Evolutionary conservation across 23 tunicate genomes (phyloP).

Genomic region (Trididemnum nubilum): DNA sequence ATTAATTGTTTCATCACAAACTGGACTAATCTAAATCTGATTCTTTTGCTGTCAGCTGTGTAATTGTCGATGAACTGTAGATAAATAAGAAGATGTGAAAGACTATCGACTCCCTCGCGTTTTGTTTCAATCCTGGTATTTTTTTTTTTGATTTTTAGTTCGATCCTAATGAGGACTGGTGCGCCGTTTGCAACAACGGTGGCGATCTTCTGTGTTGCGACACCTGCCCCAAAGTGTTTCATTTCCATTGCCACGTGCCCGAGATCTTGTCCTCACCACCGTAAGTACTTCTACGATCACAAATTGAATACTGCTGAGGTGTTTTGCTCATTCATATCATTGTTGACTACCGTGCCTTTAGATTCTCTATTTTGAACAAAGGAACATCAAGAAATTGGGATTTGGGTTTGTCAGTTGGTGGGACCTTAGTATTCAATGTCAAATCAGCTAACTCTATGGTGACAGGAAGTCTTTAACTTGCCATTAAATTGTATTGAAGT

Average conservation of each 20-base stretch:
- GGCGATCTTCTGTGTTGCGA: constrained; percentile 86
- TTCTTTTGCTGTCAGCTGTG: not conserved
- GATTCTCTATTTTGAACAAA: no score
- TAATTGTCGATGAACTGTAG: no score
- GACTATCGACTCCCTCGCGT: not conserved
- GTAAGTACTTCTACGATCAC: constrained; percentile 34
- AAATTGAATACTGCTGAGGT: no score
- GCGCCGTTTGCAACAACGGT: constrained; percentile 89
- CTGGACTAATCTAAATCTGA: no score
- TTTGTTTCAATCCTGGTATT: not conserved
- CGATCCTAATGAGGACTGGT: constrained; percentile 85
- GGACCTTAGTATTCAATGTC: no score
- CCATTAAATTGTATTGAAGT: no score
- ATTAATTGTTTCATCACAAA: no score
- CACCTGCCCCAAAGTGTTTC: constrained; percentile 85
- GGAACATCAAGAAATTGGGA: no score
- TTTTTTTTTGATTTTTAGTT: constrained; percentile 5
- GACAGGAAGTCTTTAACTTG: no score
- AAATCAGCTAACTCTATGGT: no score
- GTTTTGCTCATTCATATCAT: not conserved
- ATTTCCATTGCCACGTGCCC: constrained; percentile 76
- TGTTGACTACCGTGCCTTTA: not conserved
- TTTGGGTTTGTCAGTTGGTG: no score
- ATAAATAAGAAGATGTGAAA: no score
- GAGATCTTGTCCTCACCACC: constrained; percentile 46